Conservation (phyloP, 2,888 invertebrate genomes). For the Drosophila atroscutellata region DNA sequence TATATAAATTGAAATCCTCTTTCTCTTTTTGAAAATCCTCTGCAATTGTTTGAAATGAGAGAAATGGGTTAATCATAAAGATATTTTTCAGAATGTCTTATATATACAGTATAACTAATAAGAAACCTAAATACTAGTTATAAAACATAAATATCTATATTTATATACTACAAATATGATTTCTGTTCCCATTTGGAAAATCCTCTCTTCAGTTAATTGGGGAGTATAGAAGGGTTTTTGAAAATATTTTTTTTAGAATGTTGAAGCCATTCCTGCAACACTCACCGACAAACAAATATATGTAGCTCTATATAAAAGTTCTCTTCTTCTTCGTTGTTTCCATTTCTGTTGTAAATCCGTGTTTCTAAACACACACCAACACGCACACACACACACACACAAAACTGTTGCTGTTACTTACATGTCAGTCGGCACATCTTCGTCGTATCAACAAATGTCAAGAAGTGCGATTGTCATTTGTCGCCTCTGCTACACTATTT, state of each 20-base stretch:
- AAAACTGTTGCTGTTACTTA: constrained; percentile 10
- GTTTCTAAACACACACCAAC: constrained; percentile 2
- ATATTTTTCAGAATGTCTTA: not conserved
- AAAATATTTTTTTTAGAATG: not conserved
- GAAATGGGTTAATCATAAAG: not conserved
- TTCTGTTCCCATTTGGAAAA: not conserved
- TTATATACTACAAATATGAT: not conserved
- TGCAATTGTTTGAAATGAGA: not conserved
- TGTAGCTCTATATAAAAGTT: not conserved
- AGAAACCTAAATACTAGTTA: not conserved
- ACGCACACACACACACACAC: not conserved
- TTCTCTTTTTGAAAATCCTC: too few species aligned
- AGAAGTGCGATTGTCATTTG: constrained; percentile 33
- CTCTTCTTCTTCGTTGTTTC: not conserved
- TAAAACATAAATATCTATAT: not conserved
- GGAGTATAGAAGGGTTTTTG: not conserved
- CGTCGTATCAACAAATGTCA: constrained; percentile 45
- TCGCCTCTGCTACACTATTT: constrained; percentile 37
- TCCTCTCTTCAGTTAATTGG: not conserved
- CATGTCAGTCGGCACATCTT: constrained; percentile 24
- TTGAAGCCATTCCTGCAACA: not conserved
- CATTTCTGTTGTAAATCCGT: constrained; percentile 19
- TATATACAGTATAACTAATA: too few species aligned
- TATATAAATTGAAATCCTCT: too few species aligned
- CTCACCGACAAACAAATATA: not conserved